A percentile compares a stretch with the other conserved stretches of the same genome.
phyloP scores from a whole-genome alignment of 2,888 invertebrate species.

The Tetanocera ferruginea region DNA sequence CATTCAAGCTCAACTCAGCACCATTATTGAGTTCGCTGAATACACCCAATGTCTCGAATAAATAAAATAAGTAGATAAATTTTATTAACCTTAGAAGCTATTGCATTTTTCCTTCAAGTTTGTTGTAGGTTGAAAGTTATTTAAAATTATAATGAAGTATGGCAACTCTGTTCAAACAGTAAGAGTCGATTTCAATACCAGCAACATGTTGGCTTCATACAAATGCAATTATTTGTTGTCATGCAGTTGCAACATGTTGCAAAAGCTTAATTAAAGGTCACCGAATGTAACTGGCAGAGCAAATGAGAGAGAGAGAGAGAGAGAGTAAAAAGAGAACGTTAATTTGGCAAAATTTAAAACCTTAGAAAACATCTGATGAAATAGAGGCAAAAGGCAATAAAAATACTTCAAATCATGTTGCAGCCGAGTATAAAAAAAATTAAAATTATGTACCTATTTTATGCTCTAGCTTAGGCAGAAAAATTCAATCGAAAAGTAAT shows the following conservation, averaged over 20 bases:
- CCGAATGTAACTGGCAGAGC: background rate
- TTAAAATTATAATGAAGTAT: background rate
- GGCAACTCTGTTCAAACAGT: background rate
- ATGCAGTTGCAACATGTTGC: background rate
- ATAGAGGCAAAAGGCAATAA: background rate
- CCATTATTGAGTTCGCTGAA: too few species aligned
- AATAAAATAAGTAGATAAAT: too few species aligned
- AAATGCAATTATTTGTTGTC: slow-evolving; percentile 9
- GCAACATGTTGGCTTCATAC: slow-evolving; percentile 6
- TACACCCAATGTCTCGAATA: too few species aligned
- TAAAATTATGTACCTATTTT: slow-evolving; percentile 10
- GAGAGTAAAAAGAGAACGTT: background rate
- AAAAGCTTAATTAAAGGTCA: slow-evolving; percentile 5
- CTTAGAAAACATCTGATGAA: background rate
- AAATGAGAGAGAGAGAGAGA: background rate
- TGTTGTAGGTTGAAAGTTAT: too few species aligned
- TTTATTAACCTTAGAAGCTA: too few species aligned
- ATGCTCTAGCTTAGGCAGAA: background rate
- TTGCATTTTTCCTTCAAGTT: too few species aligned
- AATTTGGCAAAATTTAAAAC: background rate
- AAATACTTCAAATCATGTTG: background rate
- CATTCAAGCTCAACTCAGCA: too few species aligned
- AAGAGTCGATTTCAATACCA: background rate
- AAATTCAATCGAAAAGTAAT: background rate
- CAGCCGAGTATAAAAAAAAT: slow-evolving; percentile 32